These are phyloP conservation scores for Oncopodura yosiiana DNA, from an alignment of 1,140 invertebrate genomes.

Conservation along the genomic window DNA sequence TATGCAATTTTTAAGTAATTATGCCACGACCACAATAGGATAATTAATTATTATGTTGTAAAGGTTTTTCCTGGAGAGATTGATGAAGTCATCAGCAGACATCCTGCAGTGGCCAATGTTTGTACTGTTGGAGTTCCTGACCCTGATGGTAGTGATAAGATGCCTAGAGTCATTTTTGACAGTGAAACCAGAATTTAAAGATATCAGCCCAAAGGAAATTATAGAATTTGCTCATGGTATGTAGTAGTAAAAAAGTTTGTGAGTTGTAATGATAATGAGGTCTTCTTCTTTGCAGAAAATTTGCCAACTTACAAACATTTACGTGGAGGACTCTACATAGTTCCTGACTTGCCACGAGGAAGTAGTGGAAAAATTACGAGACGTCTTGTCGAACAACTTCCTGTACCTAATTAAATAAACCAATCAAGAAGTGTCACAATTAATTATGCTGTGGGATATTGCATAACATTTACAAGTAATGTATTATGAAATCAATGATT, in stretches of 20 bases:
- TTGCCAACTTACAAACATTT: slow-evolving; percentile 27
- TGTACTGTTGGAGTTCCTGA: slow-evolving; percentile 44
- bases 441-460: too few relatives aligned
- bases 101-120: slow-evolving; percentile 40
- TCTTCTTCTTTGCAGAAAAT: not conserved
- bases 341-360: slow-evolving; percentile 10
- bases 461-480: too few relatives aligned
- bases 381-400: not conserved
- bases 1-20: not conserved
- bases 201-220: slow-evolving; percentile 2
- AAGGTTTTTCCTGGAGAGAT: slow-evolving; percentile 36
- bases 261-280: too few relatives aligned
- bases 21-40: not conserved
- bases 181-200: too few relatives aligned
- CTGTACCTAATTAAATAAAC: too few relatives aligned
- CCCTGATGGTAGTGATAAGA: slow-evolving; percentile 35
- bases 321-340: slow-evolving; percentile 19
- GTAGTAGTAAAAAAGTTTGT: too few relatives aligned
- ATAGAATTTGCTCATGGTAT: slow-evolving; percentile 18
- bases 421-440: too few relatives aligned
- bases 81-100: slow-evolving; percentile 38
- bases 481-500: too few relatives aligned
- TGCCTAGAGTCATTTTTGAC: slow-evolving; percentile 28
- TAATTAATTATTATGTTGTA: not conserved
- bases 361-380: slow-evolving; percentile 13